Evolutionary conservation across 2,113 vertebrate species (phyloP), one percentile per base, ranked within the genome.

Genomic region (Megaceryle maxima): DNA sequence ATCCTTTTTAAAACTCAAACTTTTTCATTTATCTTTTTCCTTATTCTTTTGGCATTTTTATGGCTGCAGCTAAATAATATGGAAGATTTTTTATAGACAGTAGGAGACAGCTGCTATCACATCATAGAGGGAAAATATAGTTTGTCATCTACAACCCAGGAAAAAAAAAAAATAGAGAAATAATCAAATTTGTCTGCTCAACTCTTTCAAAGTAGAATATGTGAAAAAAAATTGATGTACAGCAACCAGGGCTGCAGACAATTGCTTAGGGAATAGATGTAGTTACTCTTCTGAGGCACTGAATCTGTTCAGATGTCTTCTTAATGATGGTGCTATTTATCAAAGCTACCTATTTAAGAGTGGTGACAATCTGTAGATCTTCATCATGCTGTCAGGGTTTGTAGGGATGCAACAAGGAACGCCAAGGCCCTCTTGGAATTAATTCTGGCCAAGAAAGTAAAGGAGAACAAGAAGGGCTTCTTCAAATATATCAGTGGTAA

Each of bases 41-140:
- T 87, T 83, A 91, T 79, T 91, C 4, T 29, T 90, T 91, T 60
- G 72, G 39, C 88, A 81, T 89, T 93, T 94, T 89, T 51, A 90
- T 78, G 82, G 50, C 55, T 93, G 22, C 53, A 20, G 39, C 29
- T 93, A 87, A 75, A 26, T 93, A 87, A 75, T 56, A 60, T 19
- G 21, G 26, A 91, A 73, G 64, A 67, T 60, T 91, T 80, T 62
- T 76, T 84, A 64, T 9, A 74, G 53, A 67, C 46, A 68, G 56
- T n/a, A 72, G 74, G 80, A 74, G 60, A 41, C 84, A 90, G 43
- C 37, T 91, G 76, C 63, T 86, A 85, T 53, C 76, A 63, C 22
- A 91, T 68, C 16, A 48, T 24, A 67, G 9, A 60, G 31, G 17
- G 51, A 80, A 91, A 83, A 14, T 64, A 72, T 5, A 90, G 33